Percentiles rank a stretch among this genome's conserved stretches.
Conservation (phyloP, 2,888 invertebrate species). For the Aradus depressus region DNA sequence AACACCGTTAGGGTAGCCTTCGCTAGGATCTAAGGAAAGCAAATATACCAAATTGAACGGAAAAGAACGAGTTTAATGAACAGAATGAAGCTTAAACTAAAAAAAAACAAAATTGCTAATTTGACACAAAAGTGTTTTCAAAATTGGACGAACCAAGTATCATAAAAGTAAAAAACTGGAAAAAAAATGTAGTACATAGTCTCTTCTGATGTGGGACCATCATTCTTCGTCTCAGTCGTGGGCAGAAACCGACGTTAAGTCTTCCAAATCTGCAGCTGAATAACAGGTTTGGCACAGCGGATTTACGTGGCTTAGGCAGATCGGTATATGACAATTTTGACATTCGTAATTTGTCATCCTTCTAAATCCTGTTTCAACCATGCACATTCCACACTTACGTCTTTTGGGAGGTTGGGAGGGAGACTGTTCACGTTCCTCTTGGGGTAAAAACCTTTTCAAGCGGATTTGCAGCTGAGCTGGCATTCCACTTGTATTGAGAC, state of each 20-base stretch:
- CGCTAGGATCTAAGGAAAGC: constrained; percentile 1
- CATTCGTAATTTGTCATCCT: constrained; percentile 9
- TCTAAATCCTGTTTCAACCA: constrained; percentile 2
- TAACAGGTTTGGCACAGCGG: constrained; percentile 5
- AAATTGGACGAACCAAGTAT: no score
- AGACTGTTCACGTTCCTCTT: neutral
- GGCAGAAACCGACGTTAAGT: neutral
- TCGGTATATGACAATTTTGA: neutral
- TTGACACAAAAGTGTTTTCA: neutral
- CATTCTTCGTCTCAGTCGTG: no score
- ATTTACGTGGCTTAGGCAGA: constrained; percentile 5
- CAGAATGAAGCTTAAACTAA: constrained; percentile 1
- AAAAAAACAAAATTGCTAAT: neutral
- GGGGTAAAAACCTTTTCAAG: no score
- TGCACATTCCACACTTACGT: constrained; percentile 5
- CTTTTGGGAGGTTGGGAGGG: constrained; percentile 1
- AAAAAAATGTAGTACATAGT: no score
- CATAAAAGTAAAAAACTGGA: no score
- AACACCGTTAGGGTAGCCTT: neutral
- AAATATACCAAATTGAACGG: neutral
- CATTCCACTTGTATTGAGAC: no score
- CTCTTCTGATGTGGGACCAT: neutral
- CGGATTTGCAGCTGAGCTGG: no score
- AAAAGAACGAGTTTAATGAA: constrained; percentile 11
- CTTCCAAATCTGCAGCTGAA: constrained; percentile 4